Percentiles rank a stretch among this genome's conserved stretches.
These are phyloP conservation scores for Amphibalanus amphitrite DNA, from an alignment of 1,140 invertebrate genomes.

Conservation along the genomic window DNA sequence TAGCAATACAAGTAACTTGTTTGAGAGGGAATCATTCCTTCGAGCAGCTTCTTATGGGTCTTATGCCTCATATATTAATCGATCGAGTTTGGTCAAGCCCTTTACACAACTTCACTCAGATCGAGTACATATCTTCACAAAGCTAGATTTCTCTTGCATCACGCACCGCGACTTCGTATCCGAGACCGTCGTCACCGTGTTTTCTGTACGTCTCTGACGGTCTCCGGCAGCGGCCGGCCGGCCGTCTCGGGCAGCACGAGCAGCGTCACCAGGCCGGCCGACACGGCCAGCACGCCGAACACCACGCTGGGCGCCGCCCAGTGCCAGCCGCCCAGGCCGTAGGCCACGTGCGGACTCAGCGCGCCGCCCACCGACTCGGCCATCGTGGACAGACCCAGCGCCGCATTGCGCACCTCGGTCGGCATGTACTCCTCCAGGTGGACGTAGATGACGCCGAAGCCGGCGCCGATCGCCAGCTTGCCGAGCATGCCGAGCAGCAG, in stretches of 20 bases:
- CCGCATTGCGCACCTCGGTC: constrained; percentile 28
- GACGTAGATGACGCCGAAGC: constrained; percentile 25
- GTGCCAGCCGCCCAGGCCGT: constrained; percentile 14
- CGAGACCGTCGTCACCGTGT: no score
- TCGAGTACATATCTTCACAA: no score
- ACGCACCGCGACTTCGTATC: no score
- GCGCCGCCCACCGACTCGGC: constrained; percentile 30
- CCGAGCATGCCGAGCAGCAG: constrained; percentile 26
- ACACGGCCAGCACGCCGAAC: constrained; percentile 21
- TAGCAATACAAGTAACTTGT: no score
- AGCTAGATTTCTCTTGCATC: no score
- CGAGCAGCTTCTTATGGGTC: no score
- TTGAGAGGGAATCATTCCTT: no score
- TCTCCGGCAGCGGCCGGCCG: constrained; percentile 23
- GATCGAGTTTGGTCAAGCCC: no score
- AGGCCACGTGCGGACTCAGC: constrained; percentile 25
- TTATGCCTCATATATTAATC: no score
- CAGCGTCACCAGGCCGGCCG: constrained; percentile 20
- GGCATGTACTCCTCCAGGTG: constrained; percentile 32
- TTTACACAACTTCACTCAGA: no score
- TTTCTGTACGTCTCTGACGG: no score
- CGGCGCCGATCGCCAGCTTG: constrained; percentile 27
- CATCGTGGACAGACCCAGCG: constrained; percentile 27
- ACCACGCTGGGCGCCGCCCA: constrained; percentile 20
- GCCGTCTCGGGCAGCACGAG: constrained; percentile 25